Base-by-base conservation (phyloP, 2,888 invertebrate species). In the Andrena fulva region DNA sequence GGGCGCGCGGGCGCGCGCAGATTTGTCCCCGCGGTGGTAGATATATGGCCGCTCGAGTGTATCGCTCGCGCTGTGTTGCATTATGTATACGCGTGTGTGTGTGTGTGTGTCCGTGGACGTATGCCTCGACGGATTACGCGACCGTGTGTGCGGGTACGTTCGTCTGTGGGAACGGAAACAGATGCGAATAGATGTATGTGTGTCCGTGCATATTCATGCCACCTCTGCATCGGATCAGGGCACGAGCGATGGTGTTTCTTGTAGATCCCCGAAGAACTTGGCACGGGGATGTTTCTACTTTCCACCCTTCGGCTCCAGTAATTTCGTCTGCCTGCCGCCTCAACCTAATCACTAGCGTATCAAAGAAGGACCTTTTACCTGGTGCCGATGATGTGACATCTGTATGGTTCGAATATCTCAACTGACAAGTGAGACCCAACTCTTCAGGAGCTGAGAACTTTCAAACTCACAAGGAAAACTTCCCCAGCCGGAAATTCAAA, bases 111-210 rank as follows among this genome's bases (percentile, higher is more conserved):
- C 27, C 27, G 59, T 50, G 64, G 33, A 74, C 71, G 83, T 79
- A 84, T 64, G 82, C 77, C 67, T 74, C 68, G 84, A 70, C 71
- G 78, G 80, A 85, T 87, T 87, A 87, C 78, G 67, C 50, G 82
- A 70, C 48, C 74, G 35, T 63, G 82, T 77, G 68, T 29, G 67
- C 24, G 24, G 0, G 42, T 50, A 33, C 12, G 16, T 27, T 8
- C 27, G 67, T 42, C 29, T 56, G 59, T 29, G 59, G 63, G 24
- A 82, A 68, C 48, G 10, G 64, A 31, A 52, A 64, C 60, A 63
- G 63, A 59, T 16, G 60, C 56, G 35, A 1, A 12, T 42, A 12
- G 42, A 16, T 7, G 24, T 54, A 33, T 54, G 50, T 63, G 62
- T 8, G 54, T 8, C 54, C 54, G 60, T 77, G 73, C 82, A 82